phyloP scores from a whole-genome alignment of 2,888 invertebrate genomes.

The Ctenicera cuprea region DNA sequence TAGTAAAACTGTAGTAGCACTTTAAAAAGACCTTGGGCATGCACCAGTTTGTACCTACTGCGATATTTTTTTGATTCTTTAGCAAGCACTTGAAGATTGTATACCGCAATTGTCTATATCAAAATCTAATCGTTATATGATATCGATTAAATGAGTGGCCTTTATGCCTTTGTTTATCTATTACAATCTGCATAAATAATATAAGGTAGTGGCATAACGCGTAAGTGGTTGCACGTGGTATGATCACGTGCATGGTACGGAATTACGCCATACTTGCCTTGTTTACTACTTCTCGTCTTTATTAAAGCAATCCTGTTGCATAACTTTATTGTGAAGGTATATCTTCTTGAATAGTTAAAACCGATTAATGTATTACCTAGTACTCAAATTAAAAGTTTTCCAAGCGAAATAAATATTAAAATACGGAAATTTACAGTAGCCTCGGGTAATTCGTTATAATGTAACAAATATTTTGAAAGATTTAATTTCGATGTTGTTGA shows the following conservation, averaged over 20 bases:
- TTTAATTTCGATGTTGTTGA: too few species aligned
- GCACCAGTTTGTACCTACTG: too few species aligned
- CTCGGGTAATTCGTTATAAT: too few species aligned
- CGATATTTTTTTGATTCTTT: neutral
- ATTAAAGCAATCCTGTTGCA: conserved; percentile 21
- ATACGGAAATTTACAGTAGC: too few species aligned
- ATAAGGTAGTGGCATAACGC: conserved; percentile 21
- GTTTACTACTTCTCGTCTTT: conserved; percentile 24
- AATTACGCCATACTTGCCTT: conserved; percentile 22
- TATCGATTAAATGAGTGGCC: neutral
- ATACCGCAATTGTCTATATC: too few species aligned
- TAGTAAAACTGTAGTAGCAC: too few species aligned
- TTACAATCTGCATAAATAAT: conserved; percentile 14
- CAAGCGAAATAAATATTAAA: too few species aligned
- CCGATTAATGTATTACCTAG: neutral
- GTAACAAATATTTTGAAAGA: too few species aligned
- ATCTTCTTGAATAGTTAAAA: conserved; percentile 7
- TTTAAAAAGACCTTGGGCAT: neutral
- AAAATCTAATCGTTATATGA: neutral
- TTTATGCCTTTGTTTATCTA: conserved; percentile 17
- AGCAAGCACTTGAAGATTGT: neutral
- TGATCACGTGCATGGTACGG: conserved; percentile 31
- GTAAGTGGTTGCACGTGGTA: conserved; percentile 38
- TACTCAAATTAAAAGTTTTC: neutral
- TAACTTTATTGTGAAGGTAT: conserved; percentile 20